Evolutionary conservation across 1,140 invertebrate species (phyloP), one percentile per base, ranked within the genome.

Genomic region (Procambarus clarkii): DNA sequence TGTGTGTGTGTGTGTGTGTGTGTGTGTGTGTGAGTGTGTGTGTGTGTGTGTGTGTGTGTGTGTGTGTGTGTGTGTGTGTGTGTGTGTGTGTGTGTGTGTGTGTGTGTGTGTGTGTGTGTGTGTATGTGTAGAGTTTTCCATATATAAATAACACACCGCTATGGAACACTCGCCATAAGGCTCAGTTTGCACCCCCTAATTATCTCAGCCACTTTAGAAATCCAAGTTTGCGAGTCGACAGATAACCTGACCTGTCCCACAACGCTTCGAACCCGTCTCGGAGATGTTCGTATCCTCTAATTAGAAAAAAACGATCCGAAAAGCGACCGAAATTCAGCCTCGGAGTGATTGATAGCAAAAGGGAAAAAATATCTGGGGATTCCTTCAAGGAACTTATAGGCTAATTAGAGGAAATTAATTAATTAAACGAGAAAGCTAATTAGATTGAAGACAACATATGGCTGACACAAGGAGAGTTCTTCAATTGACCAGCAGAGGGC

Each of bases 321-420:
- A 34, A 34, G 21, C 3, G 79, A 58, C 9, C 46, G n/a, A 54
- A 80, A 50, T 45, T 46, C 24, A 54, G 60, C 21, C 64, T 34
- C 81, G 45, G 11, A 7, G 21, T 85, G 83, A 74, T 44, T 46
- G 71, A 71, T 85, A 74, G 45, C 34, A 48, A 13, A 45, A n/a
- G 11, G 44, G 15, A 24, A 46, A 2, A 50, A 11, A 11, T n/a
- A n/a, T 84, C 15, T 48, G 13, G 3, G 83, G 71, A 76, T 85
- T 74, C 83, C 74, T 69, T 85, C 48, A 85, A 24, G 69, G 44
- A 74, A 85, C 83, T 50, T 85, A 85, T 44, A 11, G 69, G 83
- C 83, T 69, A 85, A 85, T 85, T 85, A 85, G 83, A n/a, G 60
- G 11, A 71, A 71, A 85, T 85, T 76, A 85, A 85, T 85, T 64